Percentiles rank a stretch among this genome's conserved stretches.
Conservation (phyloP, 2,113 vertebrate genomes). For the Dasyprocta punctata region DNA sequence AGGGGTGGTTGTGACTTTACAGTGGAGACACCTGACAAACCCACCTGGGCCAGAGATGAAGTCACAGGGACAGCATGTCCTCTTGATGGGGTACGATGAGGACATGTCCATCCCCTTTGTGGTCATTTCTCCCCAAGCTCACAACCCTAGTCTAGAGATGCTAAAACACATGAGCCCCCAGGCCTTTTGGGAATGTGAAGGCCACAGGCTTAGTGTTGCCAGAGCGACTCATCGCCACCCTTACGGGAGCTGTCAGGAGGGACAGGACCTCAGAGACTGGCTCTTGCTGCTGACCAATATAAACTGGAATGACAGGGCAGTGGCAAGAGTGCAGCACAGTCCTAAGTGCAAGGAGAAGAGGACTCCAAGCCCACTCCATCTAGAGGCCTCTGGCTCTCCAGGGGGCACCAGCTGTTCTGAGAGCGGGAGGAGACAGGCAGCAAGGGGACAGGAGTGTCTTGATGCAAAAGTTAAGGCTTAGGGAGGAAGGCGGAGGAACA, state of each 20-base stretch:
- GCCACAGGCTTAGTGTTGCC: not conserved
- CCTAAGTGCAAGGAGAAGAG: not conserved
- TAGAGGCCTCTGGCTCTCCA: not conserved
- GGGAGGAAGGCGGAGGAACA: not conserved
- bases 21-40: not conserved
- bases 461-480: not conserved
- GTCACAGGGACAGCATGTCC: not conserved
- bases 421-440: not conserved
- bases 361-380: not conserved
- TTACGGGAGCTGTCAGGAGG: not conserved
- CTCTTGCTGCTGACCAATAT: not conserved
- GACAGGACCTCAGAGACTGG: not conserved
- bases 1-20: not conserved
- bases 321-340: not conserved
- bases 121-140: not conserved
- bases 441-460: not conserved
- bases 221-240: no score
- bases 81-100: not conserved
- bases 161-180: not conserved
- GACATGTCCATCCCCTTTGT: not conserved
- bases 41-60: not conserved
- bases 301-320: not conserved
- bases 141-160: not conserved
- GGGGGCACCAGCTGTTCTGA: not conserved
- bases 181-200: not conserved